These are phyloP conservation scores for Malthinus seriepunctatus DNA, from an alignment of 2,888 invertebrate genomes.

Conservation along the genomic window DNA sequence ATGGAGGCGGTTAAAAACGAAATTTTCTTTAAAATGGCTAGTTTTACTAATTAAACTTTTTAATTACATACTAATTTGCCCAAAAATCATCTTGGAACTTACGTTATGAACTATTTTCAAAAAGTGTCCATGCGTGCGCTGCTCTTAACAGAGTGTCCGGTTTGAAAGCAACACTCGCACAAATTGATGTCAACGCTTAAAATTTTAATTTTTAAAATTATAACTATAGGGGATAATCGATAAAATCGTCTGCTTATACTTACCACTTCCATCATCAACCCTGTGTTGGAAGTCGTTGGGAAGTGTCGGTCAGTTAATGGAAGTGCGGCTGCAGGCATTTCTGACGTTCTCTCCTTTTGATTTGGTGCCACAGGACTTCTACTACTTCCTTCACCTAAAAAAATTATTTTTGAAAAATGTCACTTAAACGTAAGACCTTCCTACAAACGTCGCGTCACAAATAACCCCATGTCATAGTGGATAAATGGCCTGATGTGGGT, in stretches of 20 bases:
- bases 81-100: neutral
- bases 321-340: conserved; percentile 36
- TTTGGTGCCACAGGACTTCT: conserved; percentile 35
- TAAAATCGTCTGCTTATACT: conserved; percentile 26
- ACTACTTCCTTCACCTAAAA: conserved; percentile 38
- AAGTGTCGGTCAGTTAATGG: conserved; percentile 36
- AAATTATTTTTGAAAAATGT: neutral
- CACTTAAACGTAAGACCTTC: neutral
- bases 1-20: conserved; percentile 48
- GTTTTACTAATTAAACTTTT: conserved; percentile 34
- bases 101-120: conserved; percentile 1
- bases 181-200: neutral
- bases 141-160: neutral
- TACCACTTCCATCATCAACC: conserved; percentile 39
- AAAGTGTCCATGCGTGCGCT: neutral
- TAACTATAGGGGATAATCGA: conserved; percentile 8
- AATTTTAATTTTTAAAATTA: neutral
- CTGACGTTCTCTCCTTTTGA: conserved; percentile 35
- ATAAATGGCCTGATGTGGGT: too few relatives aligned
- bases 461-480: too few relatives aligned
- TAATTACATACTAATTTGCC: conserved; percentile 22
- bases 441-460: too few relatives aligned
- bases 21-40: conserved; percentile 35
- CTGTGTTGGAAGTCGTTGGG: conserved; percentile 34
- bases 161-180: too few relatives aligned